Base-by-base conservation (phyloP, 2,113 vertebrate species). In the Cyphomyrus discorhynchus region DNA sequence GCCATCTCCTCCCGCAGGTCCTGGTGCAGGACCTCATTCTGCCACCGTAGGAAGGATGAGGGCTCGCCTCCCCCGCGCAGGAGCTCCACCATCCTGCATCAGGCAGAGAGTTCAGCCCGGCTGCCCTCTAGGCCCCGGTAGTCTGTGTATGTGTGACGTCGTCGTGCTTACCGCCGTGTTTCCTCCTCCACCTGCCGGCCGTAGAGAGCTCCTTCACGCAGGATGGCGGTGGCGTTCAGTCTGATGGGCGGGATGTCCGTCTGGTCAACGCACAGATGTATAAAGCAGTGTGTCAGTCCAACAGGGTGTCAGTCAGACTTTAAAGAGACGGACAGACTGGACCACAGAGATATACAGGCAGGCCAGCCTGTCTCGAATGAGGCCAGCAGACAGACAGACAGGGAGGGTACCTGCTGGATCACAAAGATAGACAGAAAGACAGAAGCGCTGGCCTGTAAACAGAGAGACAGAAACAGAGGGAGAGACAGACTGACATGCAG, bases 171-270 rank as follows among this genome's bases (percentile, higher is more conserved):
- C 98, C 96, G 97, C 90, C 95, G 94, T 50, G 98, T 92, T 88
- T 98, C 97, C 62, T 96, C 93, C 92, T 98, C 96, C 93, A 95
- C 92, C 93, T 96, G 95, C 39, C 95, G 95, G 88, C 97, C 95
- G 92, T 96, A 95, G 17, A 98, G 93, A 46, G 96, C 97, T 66
- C 94, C 95, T 91, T 97, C 97, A 74, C 98, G 96, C 90, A 98
- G 93, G 92, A 99, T 96, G 89, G 97, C 95, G 0, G 98, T 95
- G 0, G 95, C 94, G 92, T 99, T 99, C 91, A 99, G 94, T 94
- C 96, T 98, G 90, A 98, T 94, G 0, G 96, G 95, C 90, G 93
- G 56, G 9, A 89, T 95, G 90, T 95, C 93, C 11, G 88, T 93
- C 98, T 49, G 47, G 3, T 24, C 52, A 10, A 49, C 0, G 39